Percentiles rank a stretch among this genome's conserved stretches.
phyloP scores from a whole-genome alignment of 2,888 invertebrate genomes.

The Caenorhabditis sp. region DNA sequence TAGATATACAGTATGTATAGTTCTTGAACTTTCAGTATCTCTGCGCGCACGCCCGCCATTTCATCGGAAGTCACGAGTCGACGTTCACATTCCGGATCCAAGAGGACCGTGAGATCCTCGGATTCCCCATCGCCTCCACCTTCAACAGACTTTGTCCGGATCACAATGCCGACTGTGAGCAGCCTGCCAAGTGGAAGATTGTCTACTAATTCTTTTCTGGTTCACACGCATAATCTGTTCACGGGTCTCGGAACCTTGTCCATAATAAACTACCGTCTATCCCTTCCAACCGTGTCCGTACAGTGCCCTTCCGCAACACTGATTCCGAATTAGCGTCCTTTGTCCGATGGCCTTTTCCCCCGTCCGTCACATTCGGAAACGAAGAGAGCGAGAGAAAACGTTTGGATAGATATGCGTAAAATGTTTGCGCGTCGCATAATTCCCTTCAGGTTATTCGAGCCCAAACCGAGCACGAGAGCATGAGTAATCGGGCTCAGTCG shows the following conservation, averaged over 20 bases:
- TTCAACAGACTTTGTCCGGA: constrained; percentile 89
- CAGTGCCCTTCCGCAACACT: constrained; percentile 43
- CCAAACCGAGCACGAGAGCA: neutral
- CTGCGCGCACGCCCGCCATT: constrained; percentile 87
- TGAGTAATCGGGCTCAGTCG: neutral
- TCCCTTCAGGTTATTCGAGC: constrained; percentile 10
- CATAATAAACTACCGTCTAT: constrained; percentile 22
- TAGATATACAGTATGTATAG: too few species aligned
- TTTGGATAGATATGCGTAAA: too few species aligned
- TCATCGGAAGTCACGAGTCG: constrained; percentile 91
- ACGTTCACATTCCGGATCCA: constrained; percentile 97
- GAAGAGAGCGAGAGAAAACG: too few species aligned
- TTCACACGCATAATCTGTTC: neutral
- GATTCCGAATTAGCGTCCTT: constrained; percentile 52
- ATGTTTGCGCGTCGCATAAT: too few species aligned
- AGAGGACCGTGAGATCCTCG: constrained; percentile 95
- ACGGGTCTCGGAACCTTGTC: constrained; percentile 2
- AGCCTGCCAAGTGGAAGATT: constrained; percentile 85
- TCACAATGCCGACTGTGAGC: constrained; percentile 83
- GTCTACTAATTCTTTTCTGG: constrained; percentile 26
- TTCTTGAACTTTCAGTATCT: constrained; percentile 85
- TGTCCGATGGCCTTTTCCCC: too few species aligned
- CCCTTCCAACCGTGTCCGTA: constrained; percentile 21
- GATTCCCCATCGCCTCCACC: constrained; percentile 87
- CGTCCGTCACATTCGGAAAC: too few species aligned